These are phyloP conservation scores for Talpa occidentalis DNA, from an alignment of 2,113 vertebrate genomes.

Conservation along the genomic window DNA sequence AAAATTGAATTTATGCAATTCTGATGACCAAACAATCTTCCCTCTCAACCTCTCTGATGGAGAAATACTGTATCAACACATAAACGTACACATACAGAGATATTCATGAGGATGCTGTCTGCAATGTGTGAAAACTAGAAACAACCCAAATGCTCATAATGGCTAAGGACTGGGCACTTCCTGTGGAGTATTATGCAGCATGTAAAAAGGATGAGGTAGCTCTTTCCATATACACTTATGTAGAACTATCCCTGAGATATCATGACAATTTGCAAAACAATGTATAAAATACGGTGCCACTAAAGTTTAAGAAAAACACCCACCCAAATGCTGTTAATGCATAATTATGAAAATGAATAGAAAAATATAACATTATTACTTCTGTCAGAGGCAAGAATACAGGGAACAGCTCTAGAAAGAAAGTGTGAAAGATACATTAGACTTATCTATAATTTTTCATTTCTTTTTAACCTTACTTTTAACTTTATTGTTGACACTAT, in stretches of 20 bases:
- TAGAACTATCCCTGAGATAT: fast-evolving
- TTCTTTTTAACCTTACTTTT: slow-evolving; percentile 43
- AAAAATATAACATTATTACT: background rate
- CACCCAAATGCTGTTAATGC: background rate
- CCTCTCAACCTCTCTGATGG: background rate
- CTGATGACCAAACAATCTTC: background rate
- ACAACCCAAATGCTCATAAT: background rate
- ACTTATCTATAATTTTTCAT: background rate
- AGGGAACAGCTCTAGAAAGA: background rate
- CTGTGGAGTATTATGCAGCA: fast-evolving
- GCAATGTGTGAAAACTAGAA: background rate
- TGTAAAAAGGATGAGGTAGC: background rate
- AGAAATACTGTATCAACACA: background rate
- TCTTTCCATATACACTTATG: fast-evolving
- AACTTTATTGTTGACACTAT: slow-evolving; percentile 76
- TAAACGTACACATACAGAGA: background rate
- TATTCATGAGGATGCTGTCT: background rate
- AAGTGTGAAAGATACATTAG: background rate
- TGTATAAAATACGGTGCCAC: background rate
- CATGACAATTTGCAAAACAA: background rate
- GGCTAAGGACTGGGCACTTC: background rate
- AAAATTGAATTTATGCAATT: background rate
- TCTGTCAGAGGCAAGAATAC: background rate
- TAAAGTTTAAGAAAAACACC: background rate
- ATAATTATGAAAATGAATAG: background rate